phyloP scores from a whole-genome alignment of 2,888 invertebrate genomes.

The Byasa hedistus region DNA sequence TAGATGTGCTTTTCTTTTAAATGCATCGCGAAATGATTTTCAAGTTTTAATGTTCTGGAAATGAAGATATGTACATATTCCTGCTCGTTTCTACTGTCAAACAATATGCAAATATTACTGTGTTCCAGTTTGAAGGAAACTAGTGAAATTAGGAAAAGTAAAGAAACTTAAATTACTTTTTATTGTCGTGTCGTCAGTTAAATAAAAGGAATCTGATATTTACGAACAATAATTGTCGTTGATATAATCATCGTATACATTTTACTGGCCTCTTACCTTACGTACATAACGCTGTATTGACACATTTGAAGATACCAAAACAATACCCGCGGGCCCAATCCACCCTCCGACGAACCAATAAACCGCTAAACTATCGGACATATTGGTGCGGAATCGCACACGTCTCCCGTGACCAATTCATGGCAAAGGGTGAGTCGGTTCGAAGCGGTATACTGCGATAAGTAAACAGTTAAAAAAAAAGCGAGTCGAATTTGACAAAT shows the following conservation, averaged over 20 bases:
- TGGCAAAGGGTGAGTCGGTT: slow-evolving; percentile 58
- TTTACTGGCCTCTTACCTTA: slow-evolving; percentile 3
- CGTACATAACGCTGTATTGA: slow-evolving; percentile 2
- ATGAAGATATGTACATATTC: too few species aligned
- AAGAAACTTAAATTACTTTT: too few species aligned
- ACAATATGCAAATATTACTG: too few species aligned
- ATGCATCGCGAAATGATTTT: too few species aligned
- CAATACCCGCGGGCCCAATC: slow-evolving; percentile 52
- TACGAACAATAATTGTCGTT: too few species aligned
- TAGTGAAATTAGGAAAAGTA: too few species aligned
- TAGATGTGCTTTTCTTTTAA: too few species aligned
- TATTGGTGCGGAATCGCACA: slow-evolving; percentile 56
- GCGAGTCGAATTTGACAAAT: slow-evolving; percentile 76
- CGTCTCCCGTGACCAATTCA: slow-evolving; percentile 72
- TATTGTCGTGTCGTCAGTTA: too few species aligned
- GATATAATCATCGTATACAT: not conserved
- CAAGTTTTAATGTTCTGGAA: too few species aligned
- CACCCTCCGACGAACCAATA: slow-evolving; percentile 46
- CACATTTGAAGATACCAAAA: slow-evolving; percentile 28
- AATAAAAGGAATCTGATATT: too few species aligned
- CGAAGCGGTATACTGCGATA: slow-evolving; percentile 53
- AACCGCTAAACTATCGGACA: slow-evolving; percentile 68
- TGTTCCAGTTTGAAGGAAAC: too few species aligned
- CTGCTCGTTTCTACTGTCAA: too few species aligned
- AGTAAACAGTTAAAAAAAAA: slow-evolving; percentile 69